Percentiles rank a stretch among this genome's conserved stretches.
Conservation (phyloP, 2,113 vertebrate genomes). For the Megaceryle maxima region DNA sequence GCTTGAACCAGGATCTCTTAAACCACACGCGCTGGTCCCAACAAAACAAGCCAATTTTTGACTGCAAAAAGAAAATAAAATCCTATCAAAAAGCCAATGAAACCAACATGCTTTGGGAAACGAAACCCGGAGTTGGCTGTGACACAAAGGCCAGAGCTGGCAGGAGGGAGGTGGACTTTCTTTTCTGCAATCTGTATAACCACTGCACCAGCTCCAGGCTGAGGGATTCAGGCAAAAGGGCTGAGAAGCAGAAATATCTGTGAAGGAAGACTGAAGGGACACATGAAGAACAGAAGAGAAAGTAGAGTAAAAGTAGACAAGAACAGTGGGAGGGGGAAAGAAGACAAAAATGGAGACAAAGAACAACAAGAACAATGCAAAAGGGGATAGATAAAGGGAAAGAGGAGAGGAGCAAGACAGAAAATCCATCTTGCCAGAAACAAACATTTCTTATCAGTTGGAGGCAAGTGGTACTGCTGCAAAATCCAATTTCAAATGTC, state of each 20-base stretch:
- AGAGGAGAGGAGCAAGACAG: neutral
- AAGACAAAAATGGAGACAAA: neutral
- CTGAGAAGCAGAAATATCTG: neutral
- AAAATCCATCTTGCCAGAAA: conserved; percentile 44
- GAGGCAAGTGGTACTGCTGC: conserved; percentile 5
- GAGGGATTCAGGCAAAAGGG: neutral
- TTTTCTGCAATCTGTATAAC: neutral
- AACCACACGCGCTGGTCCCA: neutral
- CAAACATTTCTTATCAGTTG: conserved; percentile 36
- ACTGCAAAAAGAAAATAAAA: neutral
- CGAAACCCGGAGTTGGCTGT: neutral
- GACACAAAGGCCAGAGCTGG: neutral
- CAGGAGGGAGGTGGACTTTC: neutral
- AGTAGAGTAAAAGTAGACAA: neutral
- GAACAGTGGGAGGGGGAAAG: neutral
- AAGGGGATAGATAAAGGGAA: neutral
- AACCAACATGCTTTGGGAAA: neutral
- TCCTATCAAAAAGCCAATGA: neutral
- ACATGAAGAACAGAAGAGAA: neutral
- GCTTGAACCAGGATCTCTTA: neutral
- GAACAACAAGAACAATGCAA: neutral
- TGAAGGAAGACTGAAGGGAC: neutral
- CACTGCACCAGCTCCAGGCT: neutral
- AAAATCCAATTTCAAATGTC: conserved; percentile 56
- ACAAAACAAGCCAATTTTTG: neutral